A percentile compares a stretch with the other conserved stretches of the same genome.
Conservation (phyloP, 2,888 invertebrate genomes). For the Helobdella robusta region DNA sequence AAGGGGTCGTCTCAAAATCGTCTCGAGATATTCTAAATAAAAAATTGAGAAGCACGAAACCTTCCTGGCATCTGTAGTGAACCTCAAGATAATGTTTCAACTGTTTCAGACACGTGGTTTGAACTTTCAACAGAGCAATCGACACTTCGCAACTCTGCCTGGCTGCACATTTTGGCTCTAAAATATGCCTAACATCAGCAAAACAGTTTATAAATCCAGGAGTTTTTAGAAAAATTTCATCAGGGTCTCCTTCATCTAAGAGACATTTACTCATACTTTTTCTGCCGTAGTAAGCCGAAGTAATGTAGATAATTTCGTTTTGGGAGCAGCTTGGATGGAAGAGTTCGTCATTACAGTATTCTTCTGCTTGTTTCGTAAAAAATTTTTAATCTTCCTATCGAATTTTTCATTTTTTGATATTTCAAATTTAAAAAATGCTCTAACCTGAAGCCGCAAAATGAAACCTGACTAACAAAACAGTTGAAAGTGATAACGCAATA, state of each 20-base stretch:
- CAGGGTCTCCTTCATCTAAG: constrained; percentile 1
- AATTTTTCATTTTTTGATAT: too few relatives aligned
- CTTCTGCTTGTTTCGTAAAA: not conserved
- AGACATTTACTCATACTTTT: constrained; percentile 11
- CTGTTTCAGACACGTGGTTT: constrained; percentile 5
- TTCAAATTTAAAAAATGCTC: too few relatives aligned
- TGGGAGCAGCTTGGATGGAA: constrained; percentile 11
- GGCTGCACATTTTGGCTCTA: constrained; percentile 13
- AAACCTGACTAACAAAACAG: too few relatives aligned
- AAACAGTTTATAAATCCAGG: constrained; percentile 3
- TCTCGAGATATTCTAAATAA: too few relatives aligned
- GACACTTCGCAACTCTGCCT: not conserved
- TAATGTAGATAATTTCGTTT: constrained; percentile 12
- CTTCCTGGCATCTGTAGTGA: not conserved
- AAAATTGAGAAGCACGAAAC: too few relatives aligned
- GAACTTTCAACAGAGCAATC: not conserved
- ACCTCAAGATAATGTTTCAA: not conserved
- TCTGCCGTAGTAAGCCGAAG: constrained; percentile 4
- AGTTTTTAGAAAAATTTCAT: not conserved
- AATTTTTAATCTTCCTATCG: too few relatives aligned
- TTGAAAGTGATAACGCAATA: too few relatives aligned
- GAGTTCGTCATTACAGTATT: constrained; percentile 15
- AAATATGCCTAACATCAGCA: constrained; percentile 12
- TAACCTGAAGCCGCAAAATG: too few relatives aligned
- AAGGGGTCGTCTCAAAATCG: too few relatives aligned